phyloP scores from a whole-genome alignment of 2,888 invertebrate genomes.

The Caenorhabditis uteleia region DNA sequence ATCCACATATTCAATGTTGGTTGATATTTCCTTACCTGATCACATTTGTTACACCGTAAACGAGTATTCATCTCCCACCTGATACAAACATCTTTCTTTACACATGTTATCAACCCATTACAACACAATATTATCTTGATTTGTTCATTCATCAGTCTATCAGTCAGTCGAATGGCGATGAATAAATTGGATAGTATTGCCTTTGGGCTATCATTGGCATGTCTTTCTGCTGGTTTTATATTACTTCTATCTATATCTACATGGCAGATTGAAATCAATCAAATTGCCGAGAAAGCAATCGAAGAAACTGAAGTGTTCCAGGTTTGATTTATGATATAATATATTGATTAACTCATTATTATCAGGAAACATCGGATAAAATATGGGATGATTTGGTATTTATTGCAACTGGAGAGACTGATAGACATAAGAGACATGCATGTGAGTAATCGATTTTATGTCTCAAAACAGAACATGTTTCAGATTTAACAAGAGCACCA shows the following conservation, averaged over 20 bases:
- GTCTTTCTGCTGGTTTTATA: conserved; percentile 22
- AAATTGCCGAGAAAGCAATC: conserved; percentile 23
- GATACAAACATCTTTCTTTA: no score
- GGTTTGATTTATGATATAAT: no score
- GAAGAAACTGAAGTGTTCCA: conserved; percentile 24
- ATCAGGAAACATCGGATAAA: conserved; percentile 21
- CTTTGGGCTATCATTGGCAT: conserved; percentile 27
- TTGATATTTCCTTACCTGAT: no score
- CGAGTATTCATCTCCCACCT: no score
- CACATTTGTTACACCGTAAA: no score
- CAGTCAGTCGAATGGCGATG: not conserved
- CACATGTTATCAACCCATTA: no score
- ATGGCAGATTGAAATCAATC: conserved; percentile 26
- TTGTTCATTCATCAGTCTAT: not conserved
- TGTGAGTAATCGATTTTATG: conserved; percentile 13
- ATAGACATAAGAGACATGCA: conserved; percentile 31
- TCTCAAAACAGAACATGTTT: no score
- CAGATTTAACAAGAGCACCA: conserved; percentile 30
- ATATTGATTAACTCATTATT: not conserved
- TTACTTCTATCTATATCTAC: conserved; percentile 30
- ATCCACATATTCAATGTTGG: no score
- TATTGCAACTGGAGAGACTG: conserved; percentile 29
- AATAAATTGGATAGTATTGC: conserved; percentile 34
- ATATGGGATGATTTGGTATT: conserved; percentile 36
- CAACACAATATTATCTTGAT: no score